phyloP scores from a whole-genome alignment of 2,797 vertebrate species.

The Mergus octosetaceus region DNA sequence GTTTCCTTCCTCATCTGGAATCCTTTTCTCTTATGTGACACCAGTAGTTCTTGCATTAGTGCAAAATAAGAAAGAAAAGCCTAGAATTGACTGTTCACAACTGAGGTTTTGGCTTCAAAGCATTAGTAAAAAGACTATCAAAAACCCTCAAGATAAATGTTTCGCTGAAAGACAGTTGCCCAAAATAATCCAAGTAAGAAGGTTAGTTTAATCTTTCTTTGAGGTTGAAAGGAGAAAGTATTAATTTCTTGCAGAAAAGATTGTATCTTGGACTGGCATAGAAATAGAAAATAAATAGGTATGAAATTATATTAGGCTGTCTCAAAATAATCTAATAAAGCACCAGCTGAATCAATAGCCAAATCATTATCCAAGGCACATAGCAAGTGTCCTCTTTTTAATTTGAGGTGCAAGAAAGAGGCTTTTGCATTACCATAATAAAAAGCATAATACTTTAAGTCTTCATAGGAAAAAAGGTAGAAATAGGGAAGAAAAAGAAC shows the following conservation, averaged over 20 bases:
- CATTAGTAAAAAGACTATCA: neutral
- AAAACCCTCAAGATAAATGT: neutral
- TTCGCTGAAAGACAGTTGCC: neutral
- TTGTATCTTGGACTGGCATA: neutral
- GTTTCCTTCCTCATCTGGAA: neutral
- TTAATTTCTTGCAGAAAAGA: constrained; percentile 42
- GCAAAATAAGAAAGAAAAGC: neutral
- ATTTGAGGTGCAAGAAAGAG: constrained; percentile 33
- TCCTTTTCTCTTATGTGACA: neutral
- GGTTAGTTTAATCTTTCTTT: neutral
- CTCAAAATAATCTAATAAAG: constrained; percentile 63
- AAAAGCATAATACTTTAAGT: constrained; percentile 3
- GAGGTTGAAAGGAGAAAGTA: constrained; percentile 43
- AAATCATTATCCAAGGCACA: constrained; percentile 42
- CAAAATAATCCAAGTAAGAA: neutral
- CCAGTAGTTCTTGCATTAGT: neutral
- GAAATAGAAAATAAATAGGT: constrained; percentile 50
- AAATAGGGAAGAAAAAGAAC: neutral
- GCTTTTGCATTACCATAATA: constrained; percentile 20
- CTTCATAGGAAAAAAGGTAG: neutral
- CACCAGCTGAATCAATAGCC: constrained; percentile 54
- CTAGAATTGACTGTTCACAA: neutral
- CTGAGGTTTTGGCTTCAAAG: neutral
- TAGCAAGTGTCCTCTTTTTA: neutral
- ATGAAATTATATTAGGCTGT: constrained; percentile 44